phyloP scores from a whole-genome alignment of 1,140 invertebrate species.

The Drusus annulatus region DNA sequence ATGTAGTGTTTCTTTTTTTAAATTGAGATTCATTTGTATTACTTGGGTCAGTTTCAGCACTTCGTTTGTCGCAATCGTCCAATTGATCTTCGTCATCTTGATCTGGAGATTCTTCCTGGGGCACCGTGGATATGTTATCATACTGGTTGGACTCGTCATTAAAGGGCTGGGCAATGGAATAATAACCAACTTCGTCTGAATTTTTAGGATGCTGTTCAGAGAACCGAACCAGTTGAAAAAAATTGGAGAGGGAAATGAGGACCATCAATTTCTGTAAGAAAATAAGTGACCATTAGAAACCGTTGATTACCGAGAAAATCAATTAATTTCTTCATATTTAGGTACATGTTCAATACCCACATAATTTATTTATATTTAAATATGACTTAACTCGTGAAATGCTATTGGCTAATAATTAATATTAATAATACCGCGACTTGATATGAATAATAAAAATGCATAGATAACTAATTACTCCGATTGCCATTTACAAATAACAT shows the following conservation, averaged over 20 bases:
- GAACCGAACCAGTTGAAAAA: neutral
- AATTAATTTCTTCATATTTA: neutral
- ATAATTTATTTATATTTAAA: neutral
- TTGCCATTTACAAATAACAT: neutral
- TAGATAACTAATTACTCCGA: neutral
- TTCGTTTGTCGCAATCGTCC: neutral
- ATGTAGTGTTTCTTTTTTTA: neutral
- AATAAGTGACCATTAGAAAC: neutral
- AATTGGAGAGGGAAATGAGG: neutral
- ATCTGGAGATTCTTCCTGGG: neutral
- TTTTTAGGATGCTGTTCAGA: slow-evolving; percentile 18
- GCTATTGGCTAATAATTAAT: neutral
- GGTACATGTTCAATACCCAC: too few species aligned
- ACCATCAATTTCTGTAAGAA: slow-evolving; percentile 20
- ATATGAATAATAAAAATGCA: neutral
- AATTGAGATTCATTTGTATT: neutral
- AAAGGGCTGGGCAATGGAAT: neutral
- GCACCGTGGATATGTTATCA: neutral
- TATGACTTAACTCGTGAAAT: neutral
- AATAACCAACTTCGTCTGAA: neutral
- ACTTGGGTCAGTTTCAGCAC: neutral
- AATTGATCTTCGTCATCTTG: neutral
- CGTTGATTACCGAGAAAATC: neutral
- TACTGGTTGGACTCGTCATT: neutral
- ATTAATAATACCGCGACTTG: neutral